Evolutionary conservation across 2,888 invertebrate genomes (phyloP), one percentile per base, ranked within the genome.

Genomic region (Ophion costatus): DNA sequence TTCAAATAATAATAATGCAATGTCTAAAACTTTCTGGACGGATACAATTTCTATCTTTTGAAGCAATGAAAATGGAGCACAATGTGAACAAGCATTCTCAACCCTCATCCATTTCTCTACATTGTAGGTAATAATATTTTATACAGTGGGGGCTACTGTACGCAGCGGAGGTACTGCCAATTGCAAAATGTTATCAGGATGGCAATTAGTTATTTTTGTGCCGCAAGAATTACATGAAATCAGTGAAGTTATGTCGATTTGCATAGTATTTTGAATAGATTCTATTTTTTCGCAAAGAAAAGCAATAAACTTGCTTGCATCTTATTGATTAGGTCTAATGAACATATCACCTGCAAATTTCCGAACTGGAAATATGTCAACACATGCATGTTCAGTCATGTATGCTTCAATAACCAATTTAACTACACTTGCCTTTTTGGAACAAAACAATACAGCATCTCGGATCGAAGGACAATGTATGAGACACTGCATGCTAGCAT

Each of bases 401-500:
- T 61, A 74, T 17, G 74, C 45, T 20, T 57, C 22, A n/a, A 71
- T 29, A 59, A 42, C 56, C 2, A 42, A 66, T 59, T 57, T 59
- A 14, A n/a, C 14, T 14, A 51, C 22, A 33, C 17, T 10, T 14
- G 20, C 7, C 24, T 61, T 77, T 69, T 33, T 61, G 51, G 42
- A 1, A 4, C n/a, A n/a, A n/a, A 20, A 24, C 6, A 20, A n/a
- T 20, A 66, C 24, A 20, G 74, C 61, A 17, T 78, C 33, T 20
- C 78, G 77, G n/a, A 67, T 79, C 0, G 20, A 5, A 42, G 73
- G 20, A 73, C 71, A 78, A 45, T 82, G 71, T 17, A 82, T 67
- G n/a, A n/a, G 11, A 42, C 77, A 84, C 29, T 84, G 84, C 11
- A 84, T 74, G 9, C 42, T 59, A 45, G 84, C 71, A 64, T 80